A percentile compares a stretch with the other conserved stretches of the same genome.
These are phyloP conservation scores for Rhineura floridana DNA, from an alignment of 2,113 vertebrate species.

Conservation along the genomic window DNA sequence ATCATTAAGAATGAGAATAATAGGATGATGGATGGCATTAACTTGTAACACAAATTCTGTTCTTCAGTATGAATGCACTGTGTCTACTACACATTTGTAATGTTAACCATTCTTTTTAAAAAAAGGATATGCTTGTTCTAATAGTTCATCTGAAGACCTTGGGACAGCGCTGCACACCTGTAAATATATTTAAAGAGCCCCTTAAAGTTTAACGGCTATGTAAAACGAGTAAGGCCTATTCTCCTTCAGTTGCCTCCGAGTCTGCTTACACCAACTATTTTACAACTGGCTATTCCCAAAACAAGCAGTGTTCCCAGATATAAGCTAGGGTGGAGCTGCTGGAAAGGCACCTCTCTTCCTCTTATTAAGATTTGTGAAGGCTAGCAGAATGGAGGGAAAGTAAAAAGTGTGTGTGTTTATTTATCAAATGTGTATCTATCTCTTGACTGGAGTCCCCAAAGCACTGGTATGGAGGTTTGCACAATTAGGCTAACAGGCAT, in stretches of 20 bases:
- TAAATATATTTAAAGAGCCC: neutral
- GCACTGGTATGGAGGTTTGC: neutral
- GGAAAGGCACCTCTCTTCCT: neutral
- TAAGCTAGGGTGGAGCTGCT: neutral
- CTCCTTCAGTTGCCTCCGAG: neutral
- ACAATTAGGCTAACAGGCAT: neutral
- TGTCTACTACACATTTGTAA: constrained; percentile 43
- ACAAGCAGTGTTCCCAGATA: neutral
- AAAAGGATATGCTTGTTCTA: constrained; percentile 17
- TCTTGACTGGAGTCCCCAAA: neutral
- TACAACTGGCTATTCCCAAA: neutral
- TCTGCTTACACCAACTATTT: neutral
- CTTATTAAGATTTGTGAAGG: neutral
- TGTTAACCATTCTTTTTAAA: constrained; percentile 15
- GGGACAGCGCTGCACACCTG: neutral
- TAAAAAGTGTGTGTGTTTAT: neutral
- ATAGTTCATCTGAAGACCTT: neutral
- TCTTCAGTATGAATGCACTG: constrained; percentile 31
- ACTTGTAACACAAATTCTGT: constrained; percentile 46
- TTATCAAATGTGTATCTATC: neutral
- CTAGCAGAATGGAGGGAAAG: neutral
- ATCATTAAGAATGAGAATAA: constrained; percentile 47
- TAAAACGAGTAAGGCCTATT: neutral
- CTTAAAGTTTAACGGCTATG: neutral
- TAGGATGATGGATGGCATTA: constrained; percentile 33